Percentiles rank a stretch among this genome's conserved stretches.
phyloP scores from a whole-genome alignment of 2,797 vertebrate species.

The Hypotaenidia philippensis region DNA sequence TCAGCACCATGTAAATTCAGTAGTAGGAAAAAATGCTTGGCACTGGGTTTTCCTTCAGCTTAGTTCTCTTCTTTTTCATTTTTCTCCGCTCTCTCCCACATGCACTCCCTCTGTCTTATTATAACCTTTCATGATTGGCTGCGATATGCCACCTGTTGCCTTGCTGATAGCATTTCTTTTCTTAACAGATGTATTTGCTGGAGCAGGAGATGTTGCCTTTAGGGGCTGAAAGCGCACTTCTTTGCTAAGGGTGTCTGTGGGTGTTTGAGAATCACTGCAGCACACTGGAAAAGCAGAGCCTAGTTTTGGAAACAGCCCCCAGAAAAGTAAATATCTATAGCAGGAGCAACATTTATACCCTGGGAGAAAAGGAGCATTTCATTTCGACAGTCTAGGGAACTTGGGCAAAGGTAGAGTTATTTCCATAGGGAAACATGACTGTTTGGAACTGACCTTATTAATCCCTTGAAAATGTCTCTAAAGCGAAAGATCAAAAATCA shows the following conservation, averaged over 20 bases:
- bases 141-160: slow-evolving; percentile 57
- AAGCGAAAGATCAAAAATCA: not conserved
- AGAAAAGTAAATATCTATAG: not conserved
- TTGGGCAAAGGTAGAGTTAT: not conserved
- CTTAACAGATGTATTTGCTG: slow-evolving; percentile 28
- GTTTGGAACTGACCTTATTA: not conserved
- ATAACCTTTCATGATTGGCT: slow-evolving; percentile 3
- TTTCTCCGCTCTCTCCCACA: not conserved
- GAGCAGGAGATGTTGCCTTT: not conserved
- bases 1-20: not conserved
- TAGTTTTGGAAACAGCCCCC: not conserved
- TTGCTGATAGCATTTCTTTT: slow-evolving; percentile 50
- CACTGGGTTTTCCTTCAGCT: not conserved
- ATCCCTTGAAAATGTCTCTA: not conserved
- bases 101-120: not conserved
- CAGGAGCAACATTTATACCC: not conserved
- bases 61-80: not conserved
- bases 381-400: not conserved
- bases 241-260: not conserved
- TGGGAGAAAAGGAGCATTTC: not conserved
- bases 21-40: not conserved
- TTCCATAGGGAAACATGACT: not conserved
- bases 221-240: not conserved
- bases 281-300: not conserved
- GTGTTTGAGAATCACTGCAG: not conserved